Base-by-base conservation (phyloP, 1,140 invertebrate genomes). In the Heliconius himera region DNA sequence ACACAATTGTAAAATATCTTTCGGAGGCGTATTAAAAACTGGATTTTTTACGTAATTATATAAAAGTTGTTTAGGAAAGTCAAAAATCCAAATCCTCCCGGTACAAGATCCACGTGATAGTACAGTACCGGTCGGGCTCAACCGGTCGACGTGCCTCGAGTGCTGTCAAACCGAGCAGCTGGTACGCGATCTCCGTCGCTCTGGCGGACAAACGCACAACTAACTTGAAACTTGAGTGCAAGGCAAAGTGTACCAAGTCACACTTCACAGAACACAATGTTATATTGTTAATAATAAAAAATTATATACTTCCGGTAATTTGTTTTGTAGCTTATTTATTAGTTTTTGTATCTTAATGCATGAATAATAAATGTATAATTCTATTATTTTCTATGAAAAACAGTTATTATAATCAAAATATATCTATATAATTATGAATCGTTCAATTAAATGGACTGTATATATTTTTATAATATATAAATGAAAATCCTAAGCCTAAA, bases 101-200 rank as follows among this genome's bases (percentile, higher is more conserved):
- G 86, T 71, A 82, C 86, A 81, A 79, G 82, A 79, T 88, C 85
- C 91, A 93, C 91, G 89, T 92, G 91, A 90, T 81, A 84, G 84
- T 87, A 86, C 86, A 84, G 85, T 87, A 87, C 86, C 85, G 82
- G 85, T 85, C 88, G 88, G 84, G 80, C 74, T 51, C 80, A 79
- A 80, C 85, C 91, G 84, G 88, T 88, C 86, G 90, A 87, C 91
- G 87, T 85, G 87, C 87, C 82, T 86, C 79, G 87, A 87, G 88
- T 89, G 84, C 90, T 93, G 93, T 93, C 91, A 93, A 93, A 93
- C 86, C 87, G 82, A 89, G 91, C 92, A 93, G 92, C 91, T 94
- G 92, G 90, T 88, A 54, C 73, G 87, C 73, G 87, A 87, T 85
- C 90, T 78, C 84, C 77, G 85, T 86, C 87, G 84, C 92, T 93